Conservation (phyloP, 2,797 vertebrate genomes). For the Dendrocincla fuliginosa region DNA sequence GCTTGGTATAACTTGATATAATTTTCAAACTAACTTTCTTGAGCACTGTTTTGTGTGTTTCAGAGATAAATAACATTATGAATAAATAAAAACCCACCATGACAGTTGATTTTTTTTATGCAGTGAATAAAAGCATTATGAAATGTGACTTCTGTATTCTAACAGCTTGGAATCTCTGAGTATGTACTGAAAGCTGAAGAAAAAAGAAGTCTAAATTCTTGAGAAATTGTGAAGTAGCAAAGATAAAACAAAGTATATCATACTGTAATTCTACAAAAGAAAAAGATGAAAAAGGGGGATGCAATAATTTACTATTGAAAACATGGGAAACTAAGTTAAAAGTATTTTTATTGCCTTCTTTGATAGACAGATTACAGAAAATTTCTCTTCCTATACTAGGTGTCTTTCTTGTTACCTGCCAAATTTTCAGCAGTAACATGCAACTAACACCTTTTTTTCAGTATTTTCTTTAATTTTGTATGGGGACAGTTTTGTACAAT, state of each 20-base stretch:
- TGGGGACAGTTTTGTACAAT: background rate
- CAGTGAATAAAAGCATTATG: background rate
- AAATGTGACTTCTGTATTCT: background rate
- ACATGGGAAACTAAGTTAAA: background rate
- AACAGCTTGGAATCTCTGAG: background rate
- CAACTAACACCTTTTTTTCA: background rate
- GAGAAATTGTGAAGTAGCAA: background rate
- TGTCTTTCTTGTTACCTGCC: background rate
- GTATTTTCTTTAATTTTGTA: background rate
- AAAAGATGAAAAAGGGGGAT: background rate
- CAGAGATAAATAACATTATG: conserved; percentile 25
- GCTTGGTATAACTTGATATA: background rate
- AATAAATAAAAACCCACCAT: background rate
- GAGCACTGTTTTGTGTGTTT: background rate
- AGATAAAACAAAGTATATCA: background rate
- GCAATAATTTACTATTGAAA: background rate
- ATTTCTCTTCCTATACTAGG: background rate
- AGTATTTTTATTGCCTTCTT: background rate
- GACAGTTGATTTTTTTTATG: background rate
- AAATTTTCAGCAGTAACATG: background rate
- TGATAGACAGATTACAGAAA: background rate
- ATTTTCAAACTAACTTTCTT: conserved; percentile 5
- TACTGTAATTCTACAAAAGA: background rate
- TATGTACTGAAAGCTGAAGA: background rate
- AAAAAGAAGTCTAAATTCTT: background rate